These are phyloP conservation scores for Ridgeia piscesae DNA, from an alignment of 1,140 invertebrate species.

Conservation along the genomic window DNA sequence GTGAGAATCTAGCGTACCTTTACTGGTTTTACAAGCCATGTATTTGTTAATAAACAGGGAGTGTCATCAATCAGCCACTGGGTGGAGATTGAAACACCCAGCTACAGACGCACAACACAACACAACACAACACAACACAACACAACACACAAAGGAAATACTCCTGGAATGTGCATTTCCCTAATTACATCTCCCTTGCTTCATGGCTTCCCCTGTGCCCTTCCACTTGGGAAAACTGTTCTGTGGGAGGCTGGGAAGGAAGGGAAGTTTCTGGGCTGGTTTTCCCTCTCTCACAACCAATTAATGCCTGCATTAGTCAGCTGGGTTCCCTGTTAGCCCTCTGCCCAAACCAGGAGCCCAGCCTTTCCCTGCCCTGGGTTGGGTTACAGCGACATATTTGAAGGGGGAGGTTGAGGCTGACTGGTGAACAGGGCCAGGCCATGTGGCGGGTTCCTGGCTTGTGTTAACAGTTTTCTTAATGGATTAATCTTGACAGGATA, in stretches of 20 bases:
- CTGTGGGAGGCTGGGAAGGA: background rate
- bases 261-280: background rate
- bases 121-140: background rate
- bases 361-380: background rate
- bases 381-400: background rate
- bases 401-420: background rate
- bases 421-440: background rate
- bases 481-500: slow-evolving; percentile 1
- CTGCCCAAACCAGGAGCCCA: background rate
- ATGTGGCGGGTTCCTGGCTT: background rate
- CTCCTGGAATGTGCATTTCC: background rate
- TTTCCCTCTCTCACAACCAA: background rate
- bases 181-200: background rate
- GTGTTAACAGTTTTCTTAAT: background rate
- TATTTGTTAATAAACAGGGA: background rate
- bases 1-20: too few relatives aligned
- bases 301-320: background rate
- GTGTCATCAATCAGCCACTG: background rate
- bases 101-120: background rate
- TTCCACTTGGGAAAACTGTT: background rate
- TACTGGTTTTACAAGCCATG: background rate
- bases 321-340: background rate
- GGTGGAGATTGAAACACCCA: too few relatives aligned
- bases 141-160: background rate
- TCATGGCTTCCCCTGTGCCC: background rate